These are phyloP conservation scores for Megaceryle maxima DNA, from an alignment of 2,113 vertebrate genomes.

Conservation along the genomic window DNA sequence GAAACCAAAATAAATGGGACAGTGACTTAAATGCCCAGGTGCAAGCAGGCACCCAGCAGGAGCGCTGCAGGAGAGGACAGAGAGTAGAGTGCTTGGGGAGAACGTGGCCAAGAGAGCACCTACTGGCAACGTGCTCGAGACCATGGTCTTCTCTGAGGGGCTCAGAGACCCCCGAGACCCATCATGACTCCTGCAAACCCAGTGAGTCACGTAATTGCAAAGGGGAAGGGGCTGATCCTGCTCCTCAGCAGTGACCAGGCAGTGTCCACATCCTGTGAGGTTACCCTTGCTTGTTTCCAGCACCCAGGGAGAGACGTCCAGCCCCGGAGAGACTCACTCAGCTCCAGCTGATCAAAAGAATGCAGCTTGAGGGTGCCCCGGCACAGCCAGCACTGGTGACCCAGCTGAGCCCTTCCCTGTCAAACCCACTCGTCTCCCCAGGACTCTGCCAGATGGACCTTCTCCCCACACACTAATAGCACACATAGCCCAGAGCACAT, in stretches of 20 bases:
- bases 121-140: not conserved
- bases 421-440: not conserved
- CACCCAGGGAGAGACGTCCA: not conserved
- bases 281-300: not conserved
- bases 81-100: rapidly evolving
- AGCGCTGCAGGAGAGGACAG: rapidly evolving
- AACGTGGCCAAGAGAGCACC: not conserved
- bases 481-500: not conserved
- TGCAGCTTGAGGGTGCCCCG: not conserved
- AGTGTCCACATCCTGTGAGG: rapidly evolving
- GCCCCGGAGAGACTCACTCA: not conserved
- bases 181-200: not conserved
- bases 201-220: not conserved
- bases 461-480: not conserved
- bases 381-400: not conserved
- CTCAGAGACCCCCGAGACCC: not conserved
- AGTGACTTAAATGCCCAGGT: not conserved
- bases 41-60: not conserved
- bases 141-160: not conserved
- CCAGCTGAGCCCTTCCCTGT: not conserved
- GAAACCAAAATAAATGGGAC: not conserved
- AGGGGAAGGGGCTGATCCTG: not conserved
- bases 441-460: not conserved
- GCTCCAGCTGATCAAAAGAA: not conserved
- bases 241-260: not conserved